These are phyloP conservation scores for Smittia aterrima DNA, from an alignment of 2,888 invertebrate species.

Conservation along the genomic window DNA sequence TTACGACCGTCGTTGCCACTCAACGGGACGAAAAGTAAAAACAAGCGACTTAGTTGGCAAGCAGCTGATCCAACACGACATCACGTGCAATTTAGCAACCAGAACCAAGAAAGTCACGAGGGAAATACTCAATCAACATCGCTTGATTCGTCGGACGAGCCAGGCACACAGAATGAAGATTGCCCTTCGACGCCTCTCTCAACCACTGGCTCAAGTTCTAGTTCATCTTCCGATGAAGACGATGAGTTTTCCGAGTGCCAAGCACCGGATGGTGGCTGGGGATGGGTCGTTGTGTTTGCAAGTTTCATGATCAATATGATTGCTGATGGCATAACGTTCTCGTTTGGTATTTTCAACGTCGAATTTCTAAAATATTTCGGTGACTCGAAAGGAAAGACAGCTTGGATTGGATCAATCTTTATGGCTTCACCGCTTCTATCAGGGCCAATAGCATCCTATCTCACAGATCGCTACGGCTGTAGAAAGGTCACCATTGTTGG, in stretches of 20 bases:
- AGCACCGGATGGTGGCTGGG: constrained; percentile 88
- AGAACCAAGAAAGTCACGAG: not conserved
- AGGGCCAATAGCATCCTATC: constrained; percentile 79
- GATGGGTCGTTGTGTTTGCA: constrained; percentile 88
- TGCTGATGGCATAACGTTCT: constrained; percentile 89
- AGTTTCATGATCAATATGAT: constrained; percentile 87
- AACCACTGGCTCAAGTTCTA: constrained; percentile 50
- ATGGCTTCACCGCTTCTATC: constrained; percentile 87
- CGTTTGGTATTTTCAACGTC: constrained; percentile 85
- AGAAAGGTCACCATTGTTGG: constrained; percentile 75
- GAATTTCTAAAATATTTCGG: constrained; percentile 83
- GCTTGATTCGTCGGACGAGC: constrained; percentile 43
- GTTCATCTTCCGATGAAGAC: constrained; percentile 56
- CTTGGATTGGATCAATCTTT: constrained; percentile 86
- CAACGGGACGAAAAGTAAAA: constrained; percentile 1
- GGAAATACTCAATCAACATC: constrained; percentile 43
- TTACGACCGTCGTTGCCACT: constrained; percentile 6
- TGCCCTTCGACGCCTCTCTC: constrained; percentile 49
- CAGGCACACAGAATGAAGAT: constrained; percentile 49
- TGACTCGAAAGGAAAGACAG: constrained; percentile 80
- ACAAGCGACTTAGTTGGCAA: constrained; percentile 34
- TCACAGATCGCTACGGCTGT: constrained; percentile 82
- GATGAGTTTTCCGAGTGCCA: constrained; percentile 65
- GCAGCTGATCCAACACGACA: constrained; percentile 43
- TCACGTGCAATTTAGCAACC: constrained; percentile 8